phyloP scores from a whole-genome alignment of 2,888 invertebrate genomes.

The Cistogaster globosa region DNA sequence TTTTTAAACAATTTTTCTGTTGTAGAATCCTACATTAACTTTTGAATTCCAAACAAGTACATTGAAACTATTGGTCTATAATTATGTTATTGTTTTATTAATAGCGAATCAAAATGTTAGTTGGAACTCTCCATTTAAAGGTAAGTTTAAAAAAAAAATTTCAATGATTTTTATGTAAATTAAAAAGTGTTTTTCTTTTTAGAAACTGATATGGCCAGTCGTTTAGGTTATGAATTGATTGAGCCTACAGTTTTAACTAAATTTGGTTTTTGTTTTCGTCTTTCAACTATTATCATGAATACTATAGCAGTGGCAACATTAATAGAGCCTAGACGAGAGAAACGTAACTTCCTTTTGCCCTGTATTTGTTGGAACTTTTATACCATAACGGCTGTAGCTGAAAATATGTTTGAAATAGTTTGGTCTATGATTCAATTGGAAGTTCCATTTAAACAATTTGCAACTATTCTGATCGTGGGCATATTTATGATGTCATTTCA shows the following conservation, averaged over 20 bases:
- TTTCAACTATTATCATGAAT: conserved; percentile 73
- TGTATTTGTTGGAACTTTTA: conserved; percentile 76
- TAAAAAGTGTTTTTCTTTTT: neutral
- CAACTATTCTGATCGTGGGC: conserved; percentile 73
- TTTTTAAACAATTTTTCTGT: neutral
- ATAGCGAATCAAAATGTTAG: conserved; percentile 74
- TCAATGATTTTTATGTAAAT: rapidly evolving
- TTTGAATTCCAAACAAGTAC: conserved; percentile 73
- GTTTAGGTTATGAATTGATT: conserved; percentile 73
- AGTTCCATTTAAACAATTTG: conserved; percentile 70
- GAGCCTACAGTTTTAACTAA: conserved; percentile 73
- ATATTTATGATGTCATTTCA: conserved; percentile 74
- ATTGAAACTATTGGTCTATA: conserved; percentile 74
- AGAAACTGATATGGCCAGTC: conserved; percentile 73
- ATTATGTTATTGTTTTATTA: conserved; percentile 73
- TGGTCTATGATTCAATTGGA: conserved; percentile 73
- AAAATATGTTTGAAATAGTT: conserved; percentile 74
- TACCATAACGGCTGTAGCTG: conserved; percentile 72
- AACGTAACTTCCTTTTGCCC: conserved; percentile 73
- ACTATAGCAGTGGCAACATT: conserved; percentile 71
- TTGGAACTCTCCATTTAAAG: conserved; percentile 74
- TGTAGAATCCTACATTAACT: conserved; percentile 57
- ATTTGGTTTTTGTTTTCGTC: conserved; percentile 74
- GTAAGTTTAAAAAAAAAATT: conserved; percentile 40
- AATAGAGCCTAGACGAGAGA: conserved; percentile 68